A percentile compares a stretch with the other conserved stretches of the same genome.
Conservation (phyloP, 2,888 invertebrate genomes). For the Cremastobaeus sp. region DNA sequence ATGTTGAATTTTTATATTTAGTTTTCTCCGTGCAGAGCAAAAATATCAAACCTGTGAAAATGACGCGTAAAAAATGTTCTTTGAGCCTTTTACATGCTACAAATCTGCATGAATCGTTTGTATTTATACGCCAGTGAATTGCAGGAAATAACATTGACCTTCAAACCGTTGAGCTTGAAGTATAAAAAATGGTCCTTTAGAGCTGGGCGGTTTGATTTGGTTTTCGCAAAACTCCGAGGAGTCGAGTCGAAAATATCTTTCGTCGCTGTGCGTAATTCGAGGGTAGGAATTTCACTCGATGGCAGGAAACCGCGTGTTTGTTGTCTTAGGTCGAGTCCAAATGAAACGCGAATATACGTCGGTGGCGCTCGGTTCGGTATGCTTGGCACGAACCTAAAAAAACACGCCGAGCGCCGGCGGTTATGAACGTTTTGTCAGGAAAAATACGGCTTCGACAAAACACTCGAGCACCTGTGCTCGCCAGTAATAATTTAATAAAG, state of each 20-base stretch:
- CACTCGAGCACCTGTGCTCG: conserved; percentile 68
- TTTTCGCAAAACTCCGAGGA: conserved; percentile 28
- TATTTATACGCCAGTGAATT: not conserved
- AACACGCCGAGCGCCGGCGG: conserved; percentile 74
- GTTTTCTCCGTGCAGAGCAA: too few species aligned
- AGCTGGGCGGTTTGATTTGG: conserved; percentile 41
- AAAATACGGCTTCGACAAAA: conserved; percentile 70
- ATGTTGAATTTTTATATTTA: too few species aligned
- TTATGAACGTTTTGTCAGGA: conserved; percentile 72
- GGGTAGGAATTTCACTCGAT: conserved; percentile 58
- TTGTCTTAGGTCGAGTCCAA: conserved; percentile 72
- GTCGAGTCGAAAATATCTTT: conserved; percentile 47
- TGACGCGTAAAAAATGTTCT: too few species aligned
- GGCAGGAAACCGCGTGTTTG: conserved; percentile 72
- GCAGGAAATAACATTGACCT: not conserved
- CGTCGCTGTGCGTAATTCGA: conserved; percentile 15
- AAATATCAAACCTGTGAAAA: too few species aligned
- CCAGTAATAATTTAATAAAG: conserved; percentile 62
- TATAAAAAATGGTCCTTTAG: conserved; percentile 24
- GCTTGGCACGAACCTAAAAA: conserved; percentile 72
- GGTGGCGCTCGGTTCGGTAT: conserved; percentile 61
- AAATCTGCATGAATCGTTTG: too few species aligned
- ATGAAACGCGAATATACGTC: conserved; percentile 67
- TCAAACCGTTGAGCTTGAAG: not conserved
- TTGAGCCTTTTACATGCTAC: too few species aligned